Conservation (phyloP, 1,140 invertebrate genomes). For the Cyphomyrmex costatus region DNA sequence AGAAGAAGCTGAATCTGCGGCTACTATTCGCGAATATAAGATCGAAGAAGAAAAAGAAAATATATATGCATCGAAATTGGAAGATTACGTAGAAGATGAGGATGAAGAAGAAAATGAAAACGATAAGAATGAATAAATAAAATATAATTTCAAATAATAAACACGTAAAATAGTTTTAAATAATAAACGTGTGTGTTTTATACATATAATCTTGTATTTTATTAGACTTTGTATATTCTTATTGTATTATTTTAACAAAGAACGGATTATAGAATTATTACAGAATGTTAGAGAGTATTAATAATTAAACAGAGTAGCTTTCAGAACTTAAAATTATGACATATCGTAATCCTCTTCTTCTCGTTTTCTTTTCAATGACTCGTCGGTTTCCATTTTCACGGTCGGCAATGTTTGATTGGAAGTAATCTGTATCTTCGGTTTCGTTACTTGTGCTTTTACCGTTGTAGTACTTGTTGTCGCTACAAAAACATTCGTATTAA, state of each 20-base stretch:
- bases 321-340: conserved; percentile 72
- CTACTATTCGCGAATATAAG: neutral
- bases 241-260: neutral
- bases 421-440: conserved; percentile 89
- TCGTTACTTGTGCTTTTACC: conserved; percentile 84
- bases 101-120: conserved; percentile 30
- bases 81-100: conserved; percentile 30
- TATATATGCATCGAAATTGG: neutral
- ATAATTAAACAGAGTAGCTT: conserved; percentile 55
- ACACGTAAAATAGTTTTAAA: neutral
- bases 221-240: conserved; percentile 22
- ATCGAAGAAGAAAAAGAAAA: conserved; percentile 9
- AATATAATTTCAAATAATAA: neutral
- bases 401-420: conserved; percentile 83
- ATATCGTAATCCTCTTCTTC: conserved; percentile 92
- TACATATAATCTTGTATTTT: conserved; percentile 17
- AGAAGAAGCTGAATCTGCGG: neutral
- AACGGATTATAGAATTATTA: conserved; percentile 21
- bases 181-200: conserved; percentile 7
- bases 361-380: conserved; percentile 84
- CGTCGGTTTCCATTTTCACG: conserved; percentile 83
- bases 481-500: conserved; percentile 56
- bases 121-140: conserved; percentile 15
- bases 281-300: neutral
- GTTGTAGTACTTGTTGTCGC: conserved; percentile 73